Conservation (phyloP, 2,888 invertebrate species). For the Synergus japonicus region DNA sequence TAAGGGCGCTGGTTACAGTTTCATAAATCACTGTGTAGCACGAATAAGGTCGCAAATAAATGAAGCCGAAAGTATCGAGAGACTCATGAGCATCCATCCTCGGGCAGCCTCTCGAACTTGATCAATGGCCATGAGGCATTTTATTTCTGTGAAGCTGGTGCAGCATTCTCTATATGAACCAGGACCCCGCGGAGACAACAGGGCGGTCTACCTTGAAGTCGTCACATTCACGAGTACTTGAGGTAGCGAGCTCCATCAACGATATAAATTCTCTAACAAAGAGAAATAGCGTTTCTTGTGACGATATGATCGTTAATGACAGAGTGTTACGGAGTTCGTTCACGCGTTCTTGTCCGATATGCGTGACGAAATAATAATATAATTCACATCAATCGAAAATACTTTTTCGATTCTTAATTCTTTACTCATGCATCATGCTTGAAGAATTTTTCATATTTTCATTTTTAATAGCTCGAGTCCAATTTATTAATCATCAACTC, state of each 20-base stretch:
- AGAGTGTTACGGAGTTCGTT: slow-evolving; percentile 12
- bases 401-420: not conserved
- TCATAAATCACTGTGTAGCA: slow-evolving; percentile 48
- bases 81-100: slow-evolving; percentile 2
- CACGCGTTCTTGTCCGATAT: not conserved
- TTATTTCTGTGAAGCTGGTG: slow-evolving; percentile 22
- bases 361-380: not conserved
- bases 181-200: not conserved
- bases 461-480: not conserved
- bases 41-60: slow-evolving; percentile 49
- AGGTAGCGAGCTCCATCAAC: not conserved
- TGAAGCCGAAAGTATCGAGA: slow-evolving; percentile 46
- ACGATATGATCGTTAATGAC: slow-evolving; percentile 5
- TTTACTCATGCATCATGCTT: not conserved
- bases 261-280: slow-evolving; percentile 32
- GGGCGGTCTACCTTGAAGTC: slow-evolving; percentile 32
- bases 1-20: slow-evolving; percentile 4
- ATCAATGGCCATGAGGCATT: slow-evolving; percentile 36
- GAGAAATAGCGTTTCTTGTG: not conserved
- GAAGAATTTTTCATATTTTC: not conserved
- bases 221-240: slow-evolving; percentile 3
- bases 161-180: slow-evolving; percentile 19
- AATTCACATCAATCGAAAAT: not conserved
- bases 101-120: slow-evolving; percentile 41
- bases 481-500: slow-evolving; percentile 20